Evolutionary conservation across 2,113 vertebrate species (phyloP).

Genomic region (Penelope pileata): DNA sequence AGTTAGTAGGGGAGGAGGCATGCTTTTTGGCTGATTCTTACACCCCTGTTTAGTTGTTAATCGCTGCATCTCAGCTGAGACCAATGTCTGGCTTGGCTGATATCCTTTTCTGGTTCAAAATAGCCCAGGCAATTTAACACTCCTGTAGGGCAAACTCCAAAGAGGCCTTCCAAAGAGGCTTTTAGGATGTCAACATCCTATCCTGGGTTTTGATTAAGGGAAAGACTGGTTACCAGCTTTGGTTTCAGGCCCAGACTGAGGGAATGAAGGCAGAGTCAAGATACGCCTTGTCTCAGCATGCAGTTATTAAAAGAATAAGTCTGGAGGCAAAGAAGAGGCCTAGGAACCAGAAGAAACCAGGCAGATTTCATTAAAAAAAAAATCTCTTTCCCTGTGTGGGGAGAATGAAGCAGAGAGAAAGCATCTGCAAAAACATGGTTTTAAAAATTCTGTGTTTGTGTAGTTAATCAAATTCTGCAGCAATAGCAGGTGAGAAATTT

Average conservation of each 20-base stretch:
- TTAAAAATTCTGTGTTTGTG: neutral
- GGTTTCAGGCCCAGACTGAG: neutral
- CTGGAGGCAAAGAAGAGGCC: slow-evolving; percentile 28
- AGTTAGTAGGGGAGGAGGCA: neutral
- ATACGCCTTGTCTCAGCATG: neutral
- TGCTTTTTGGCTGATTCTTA: neutral
- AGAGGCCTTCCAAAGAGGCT: neutral
- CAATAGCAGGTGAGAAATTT: neutral
- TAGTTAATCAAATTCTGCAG: neutral
- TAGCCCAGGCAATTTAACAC: neutral
- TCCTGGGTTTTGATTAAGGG: neutral
- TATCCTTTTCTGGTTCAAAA: neutral
- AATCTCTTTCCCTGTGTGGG: neutral
- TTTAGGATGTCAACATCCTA: neutral
- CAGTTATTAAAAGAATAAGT: slow-evolving; percentile 27
- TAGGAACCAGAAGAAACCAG: neutral
- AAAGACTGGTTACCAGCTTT: neutral
- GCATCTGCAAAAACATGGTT: neutral
- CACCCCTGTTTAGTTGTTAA: neutral
- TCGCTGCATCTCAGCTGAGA: neutral
- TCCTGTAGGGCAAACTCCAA: neutral
- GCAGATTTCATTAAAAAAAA: neutral
- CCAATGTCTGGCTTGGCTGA: neutral
- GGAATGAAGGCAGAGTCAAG: neutral
- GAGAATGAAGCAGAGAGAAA: neutral